Evolutionary conservation across 2,888 invertebrate species (phyloP).

Genomic region (Xanthia icteritia): DNA sequence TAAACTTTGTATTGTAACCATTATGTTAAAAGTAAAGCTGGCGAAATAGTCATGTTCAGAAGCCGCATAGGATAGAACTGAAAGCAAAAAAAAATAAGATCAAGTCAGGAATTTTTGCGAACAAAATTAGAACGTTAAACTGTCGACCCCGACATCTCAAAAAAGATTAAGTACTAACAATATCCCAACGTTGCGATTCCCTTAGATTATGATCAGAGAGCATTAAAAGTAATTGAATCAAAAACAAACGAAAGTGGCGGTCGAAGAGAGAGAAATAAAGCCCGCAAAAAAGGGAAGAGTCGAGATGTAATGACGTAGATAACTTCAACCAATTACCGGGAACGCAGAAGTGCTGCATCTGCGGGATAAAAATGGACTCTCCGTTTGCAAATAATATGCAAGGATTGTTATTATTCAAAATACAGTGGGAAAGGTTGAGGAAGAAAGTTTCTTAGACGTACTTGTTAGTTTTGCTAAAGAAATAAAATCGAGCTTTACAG

Average conservation of each 20-base stretch:
- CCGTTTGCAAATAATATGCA: conserved; percentile 83
- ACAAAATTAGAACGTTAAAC: conserved; percentile 54
- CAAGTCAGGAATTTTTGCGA: conserved; percentile 26
- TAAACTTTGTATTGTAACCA: conserved; percentile 51
- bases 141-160: conserved; percentile 57
- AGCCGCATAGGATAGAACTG: neutral
- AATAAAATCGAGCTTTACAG: conserved; percentile 41
- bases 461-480: conserved; percentile 43
- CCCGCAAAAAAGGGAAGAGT: conserved; percentile 83
- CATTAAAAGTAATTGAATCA: conserved; percentile 88
- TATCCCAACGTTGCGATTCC: conserved; percentile 73
- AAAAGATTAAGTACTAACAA: conserved; percentile 72
- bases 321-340: conserved; percentile 89
- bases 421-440: conserved; percentile 71
- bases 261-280: conserved; percentile 85
- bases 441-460: conserved; percentile 66
- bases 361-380: conserved; percentile 86
- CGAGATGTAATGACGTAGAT: conserved; percentile 90
- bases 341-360: conserved; percentile 86
- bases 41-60: neutral
- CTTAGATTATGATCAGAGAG: conserved; percentile 76
- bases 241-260: conserved; percentile 87
- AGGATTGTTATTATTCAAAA: conserved; percentile 79
- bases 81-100: neutral
- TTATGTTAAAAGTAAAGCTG: conserved; percentile 6